Percentiles rank a stretch among this genome's conserved stretches.
Evolutionary conservation across 2,113 vertebrate species (phyloP).

Genomic region (Chrysochloris asiatica): DNA sequence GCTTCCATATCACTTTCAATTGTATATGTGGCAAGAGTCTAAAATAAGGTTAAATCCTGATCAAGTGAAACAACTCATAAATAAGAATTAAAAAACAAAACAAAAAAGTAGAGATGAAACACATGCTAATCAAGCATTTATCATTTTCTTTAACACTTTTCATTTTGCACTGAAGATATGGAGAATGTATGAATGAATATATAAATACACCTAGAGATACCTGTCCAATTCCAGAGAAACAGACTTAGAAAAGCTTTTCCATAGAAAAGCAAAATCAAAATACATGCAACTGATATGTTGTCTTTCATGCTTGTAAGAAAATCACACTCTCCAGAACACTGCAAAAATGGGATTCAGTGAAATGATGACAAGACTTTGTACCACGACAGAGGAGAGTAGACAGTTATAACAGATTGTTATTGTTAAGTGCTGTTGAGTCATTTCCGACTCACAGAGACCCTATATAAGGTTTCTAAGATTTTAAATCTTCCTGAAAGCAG

Average conservation of each 20-base stretch:
- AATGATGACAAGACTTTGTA: not conserved
- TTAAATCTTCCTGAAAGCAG: too few relatives aligned
- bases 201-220: not conserved
- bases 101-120: not conserved
- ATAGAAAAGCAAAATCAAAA: constrained; percentile 17
- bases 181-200: not conserved
- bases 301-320: not conserved
- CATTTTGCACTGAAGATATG: not conserved
- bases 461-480: too few relatives aligned
- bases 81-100: constrained; percentile 21
- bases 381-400: not conserved
- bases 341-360: accelerated
- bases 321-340: not conserved
- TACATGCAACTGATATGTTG: not conserved
- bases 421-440: too few relatives aligned
- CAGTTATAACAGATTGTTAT: too few relatives aligned
- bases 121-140: not conserved
- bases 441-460: too few relatives aligned
- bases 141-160: constrained; percentile 5
- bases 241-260: not conserved
- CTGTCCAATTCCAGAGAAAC: not conserved
- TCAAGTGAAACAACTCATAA: constrained; percentile 9
- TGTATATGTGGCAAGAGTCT: constrained; percentile 32
- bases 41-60: constrained; percentile 48
- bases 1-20: constrained; percentile 44